Evolutionary conservation across 2,797 vertebrate species (phyloP).

Genomic region (Otolemur crassicaudatus): DNA sequence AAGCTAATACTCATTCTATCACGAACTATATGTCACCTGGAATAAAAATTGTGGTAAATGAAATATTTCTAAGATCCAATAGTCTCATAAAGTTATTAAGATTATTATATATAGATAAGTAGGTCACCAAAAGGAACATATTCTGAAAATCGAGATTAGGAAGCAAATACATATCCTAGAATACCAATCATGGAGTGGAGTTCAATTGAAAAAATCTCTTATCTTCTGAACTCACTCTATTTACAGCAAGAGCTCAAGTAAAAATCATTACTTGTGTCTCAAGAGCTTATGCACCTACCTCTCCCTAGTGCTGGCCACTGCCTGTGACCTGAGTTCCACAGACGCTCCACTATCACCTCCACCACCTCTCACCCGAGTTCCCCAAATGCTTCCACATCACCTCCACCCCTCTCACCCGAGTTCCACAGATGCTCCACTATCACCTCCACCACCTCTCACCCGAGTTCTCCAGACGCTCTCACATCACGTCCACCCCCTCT

Average conservation of each 20-base stretch:
- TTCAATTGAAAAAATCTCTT: background rate
- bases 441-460: background rate
- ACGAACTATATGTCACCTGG: background rate
- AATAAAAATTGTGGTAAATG: background rate
- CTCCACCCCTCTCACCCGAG: background rate
- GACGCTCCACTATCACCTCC: background rate
- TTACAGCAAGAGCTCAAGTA: background rate
- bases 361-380: too few species aligned
- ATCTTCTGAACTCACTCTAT: background rate
- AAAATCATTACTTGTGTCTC: background rate
- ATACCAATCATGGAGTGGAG: background rate
- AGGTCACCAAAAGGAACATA: background rate
- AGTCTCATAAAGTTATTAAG: background rate
- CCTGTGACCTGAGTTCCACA: background rate
- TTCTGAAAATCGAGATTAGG: background rate
- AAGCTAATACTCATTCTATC: background rate
- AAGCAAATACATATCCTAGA: background rate
- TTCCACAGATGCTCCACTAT: background rate
- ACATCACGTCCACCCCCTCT: background rate
- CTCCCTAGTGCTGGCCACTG: background rate
- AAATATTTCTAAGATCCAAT: background rate
- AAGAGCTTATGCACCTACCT: background rate
- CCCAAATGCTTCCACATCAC: background rate
- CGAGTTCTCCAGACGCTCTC: background rate
- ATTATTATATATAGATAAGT: background rate